A percentile compares a stretch with the other conserved stretches of the same genome.
Evolutionary conservation across 2,797 vertebrate genomes (phyloP).

Genomic region (Florisuga fusca): DNA sequence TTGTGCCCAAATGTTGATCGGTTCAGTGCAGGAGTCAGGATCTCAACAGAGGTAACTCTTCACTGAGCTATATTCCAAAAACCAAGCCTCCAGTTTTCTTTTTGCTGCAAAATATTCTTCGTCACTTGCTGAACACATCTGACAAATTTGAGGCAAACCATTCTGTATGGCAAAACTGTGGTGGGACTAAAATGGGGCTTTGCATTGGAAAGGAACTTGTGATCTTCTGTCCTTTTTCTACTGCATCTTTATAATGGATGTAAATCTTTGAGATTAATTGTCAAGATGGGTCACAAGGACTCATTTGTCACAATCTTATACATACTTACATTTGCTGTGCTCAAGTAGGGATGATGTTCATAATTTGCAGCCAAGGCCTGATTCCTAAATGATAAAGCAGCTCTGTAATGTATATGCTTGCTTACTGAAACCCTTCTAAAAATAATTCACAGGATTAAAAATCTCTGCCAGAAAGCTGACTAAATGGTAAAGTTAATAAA

Average conservation of each 20-base stretch:
- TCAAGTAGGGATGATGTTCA: not conserved
- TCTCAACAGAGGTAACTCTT: not conserved
- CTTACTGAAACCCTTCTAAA: constrained; percentile 7
- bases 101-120: not conserved
- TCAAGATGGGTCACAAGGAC: not conserved
- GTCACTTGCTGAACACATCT: not conserved
- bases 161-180: not conserved
- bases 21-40: not conserved
- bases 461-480: not conserved
- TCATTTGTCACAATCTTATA: not conserved
- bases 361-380: not conserved
- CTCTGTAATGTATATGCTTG: not conserved
- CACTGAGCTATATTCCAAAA: not conserved
- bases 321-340: not conserved
- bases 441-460: constrained; percentile 24
- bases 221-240: not conserved
- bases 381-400: not conserved
- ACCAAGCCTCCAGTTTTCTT: not conserved
- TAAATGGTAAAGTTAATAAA: not conserved
- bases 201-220: not conserved
- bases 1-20: not conserved
- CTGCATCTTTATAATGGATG: not conserved
- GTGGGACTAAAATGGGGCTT: not conserved
- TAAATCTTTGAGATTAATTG: not conserved
- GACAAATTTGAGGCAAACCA: not conserved